Conservation (phyloP, 2,888 invertebrate species). For the Smittia sp. region DNA sequence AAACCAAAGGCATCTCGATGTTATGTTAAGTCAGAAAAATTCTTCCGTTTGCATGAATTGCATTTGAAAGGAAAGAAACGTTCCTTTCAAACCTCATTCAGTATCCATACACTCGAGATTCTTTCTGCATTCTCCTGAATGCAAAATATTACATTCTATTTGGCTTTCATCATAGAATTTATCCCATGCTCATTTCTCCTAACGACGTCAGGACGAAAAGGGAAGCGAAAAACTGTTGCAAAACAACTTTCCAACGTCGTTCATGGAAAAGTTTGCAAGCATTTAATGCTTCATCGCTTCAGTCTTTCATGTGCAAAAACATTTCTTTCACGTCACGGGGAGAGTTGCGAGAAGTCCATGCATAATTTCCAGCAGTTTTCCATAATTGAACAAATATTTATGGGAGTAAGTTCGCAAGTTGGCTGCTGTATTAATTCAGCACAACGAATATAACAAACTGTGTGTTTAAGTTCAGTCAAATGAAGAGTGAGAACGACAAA, state of each 20-base stretch:
- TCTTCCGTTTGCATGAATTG: background rate
- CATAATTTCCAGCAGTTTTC: background rate
- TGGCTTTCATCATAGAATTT: background rate
- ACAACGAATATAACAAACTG: slow-evolving; percentile 25
- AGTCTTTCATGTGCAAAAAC: background rate
- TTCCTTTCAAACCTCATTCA: background rate
- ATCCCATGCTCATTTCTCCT: background rate
- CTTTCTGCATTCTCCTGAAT: no score
- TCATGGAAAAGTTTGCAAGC: background rate
- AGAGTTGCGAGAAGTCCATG: background rate
- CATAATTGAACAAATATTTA: slow-evolving; percentile 34
- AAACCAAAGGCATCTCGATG: no score
- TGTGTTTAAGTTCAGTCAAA: background rate
- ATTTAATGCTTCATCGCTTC: background rate
- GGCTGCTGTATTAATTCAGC: slow-evolving; percentile 19
- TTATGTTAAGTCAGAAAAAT: background rate
- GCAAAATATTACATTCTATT: background rate
- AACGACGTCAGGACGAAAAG: background rate
- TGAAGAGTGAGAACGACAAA: background rate
- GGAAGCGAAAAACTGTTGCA: background rate
- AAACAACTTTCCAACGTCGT: background rate
- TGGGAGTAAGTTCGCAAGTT: background rate
- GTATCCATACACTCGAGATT: no score
- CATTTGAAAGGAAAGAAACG: background rate
- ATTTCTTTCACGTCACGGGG: background rate